Evolutionary conservation across 2,113 vertebrate species (phyloP).

Genomic region (Dolichotis patagonum): DNA sequence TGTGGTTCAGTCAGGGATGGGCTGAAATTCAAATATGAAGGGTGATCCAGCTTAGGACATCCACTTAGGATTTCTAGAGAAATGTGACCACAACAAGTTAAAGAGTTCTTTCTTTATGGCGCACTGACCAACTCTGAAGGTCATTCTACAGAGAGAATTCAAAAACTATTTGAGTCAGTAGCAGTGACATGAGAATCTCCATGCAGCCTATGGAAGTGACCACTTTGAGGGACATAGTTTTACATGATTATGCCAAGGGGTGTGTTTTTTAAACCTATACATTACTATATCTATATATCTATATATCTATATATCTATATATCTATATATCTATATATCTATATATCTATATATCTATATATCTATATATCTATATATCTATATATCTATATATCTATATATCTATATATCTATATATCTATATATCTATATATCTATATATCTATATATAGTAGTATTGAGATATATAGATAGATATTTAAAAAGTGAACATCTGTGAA

Average conservation of each 20-base stretch:
- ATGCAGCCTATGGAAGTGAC: not conserved
- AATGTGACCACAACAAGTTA: not conserved
- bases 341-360: too few species aligned
- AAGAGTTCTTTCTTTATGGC: not conserved
- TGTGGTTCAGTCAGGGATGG: not conserved
- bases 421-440: constrained; percentile 19
- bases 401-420: too few species aligned
- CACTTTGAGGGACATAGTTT: not conserved
- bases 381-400: too few species aligned
- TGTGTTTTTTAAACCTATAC: not conserved
- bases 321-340: too few species aligned
- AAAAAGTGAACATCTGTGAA: not conserved
- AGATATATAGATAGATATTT: not conserved
- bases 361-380: too few species aligned
- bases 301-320: too few species aligned
- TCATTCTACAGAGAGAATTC: not conserved
- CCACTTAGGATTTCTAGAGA: not conserved
- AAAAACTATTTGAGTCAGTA: not conserved
- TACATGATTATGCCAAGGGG: not conserved
- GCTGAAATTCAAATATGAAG: not conserved
- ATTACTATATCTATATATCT: not conserved
- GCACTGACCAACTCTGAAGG: not conserved
- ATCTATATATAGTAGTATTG: not conserved
- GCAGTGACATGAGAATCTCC: not conserved
- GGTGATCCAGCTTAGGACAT: not conserved